These are phyloP conservation scores for Engystomops pustulosus DNA, from an alignment of 2,113 vertebrate species.

Conservation along the genomic window DNA sequence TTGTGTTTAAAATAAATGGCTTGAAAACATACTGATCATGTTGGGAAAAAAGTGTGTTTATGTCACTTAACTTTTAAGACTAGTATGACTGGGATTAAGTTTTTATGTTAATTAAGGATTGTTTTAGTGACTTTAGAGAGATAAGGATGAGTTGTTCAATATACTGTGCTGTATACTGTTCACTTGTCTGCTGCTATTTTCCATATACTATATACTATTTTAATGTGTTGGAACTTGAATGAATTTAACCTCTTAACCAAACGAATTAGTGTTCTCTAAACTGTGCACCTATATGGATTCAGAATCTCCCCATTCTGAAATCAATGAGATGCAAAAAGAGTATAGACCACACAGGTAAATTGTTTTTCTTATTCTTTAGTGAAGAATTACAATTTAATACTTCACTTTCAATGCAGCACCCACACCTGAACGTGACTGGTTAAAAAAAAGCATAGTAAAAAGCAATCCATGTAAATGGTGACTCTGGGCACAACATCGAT, in stretches of 20 bases:
- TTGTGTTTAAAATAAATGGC: conserved; percentile 7
- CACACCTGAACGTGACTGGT: too few species aligned
- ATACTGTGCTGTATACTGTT: not conserved
- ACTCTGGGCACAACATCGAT: too few species aligned
- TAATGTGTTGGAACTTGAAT: not conserved
- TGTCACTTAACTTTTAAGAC: not conserved
- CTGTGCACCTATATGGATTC: not conserved
- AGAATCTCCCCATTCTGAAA: too few species aligned
- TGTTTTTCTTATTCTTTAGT: too few species aligned
- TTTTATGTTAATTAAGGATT: too few species aligned
- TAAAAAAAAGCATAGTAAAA: too few species aligned
- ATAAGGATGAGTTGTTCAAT: not conserved
- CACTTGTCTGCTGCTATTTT: not conserved
- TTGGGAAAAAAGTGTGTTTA: not conserved
- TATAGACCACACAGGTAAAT: too few species aligned
- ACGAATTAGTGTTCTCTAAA: not conserved
- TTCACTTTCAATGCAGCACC: too few species aligned
- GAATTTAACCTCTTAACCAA: not conserved
- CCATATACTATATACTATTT: not conserved
- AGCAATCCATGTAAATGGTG: too few species aligned
- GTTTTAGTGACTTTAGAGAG: too few species aligned
- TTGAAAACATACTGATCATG: not conserved
- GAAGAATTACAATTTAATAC: too few species aligned
- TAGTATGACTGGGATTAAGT: not conserved
- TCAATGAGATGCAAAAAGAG: too few species aligned